Base-by-base conservation (phyloP, 2,113 vertebrate species). In the Apistogramma diplotaenia region DNA sequence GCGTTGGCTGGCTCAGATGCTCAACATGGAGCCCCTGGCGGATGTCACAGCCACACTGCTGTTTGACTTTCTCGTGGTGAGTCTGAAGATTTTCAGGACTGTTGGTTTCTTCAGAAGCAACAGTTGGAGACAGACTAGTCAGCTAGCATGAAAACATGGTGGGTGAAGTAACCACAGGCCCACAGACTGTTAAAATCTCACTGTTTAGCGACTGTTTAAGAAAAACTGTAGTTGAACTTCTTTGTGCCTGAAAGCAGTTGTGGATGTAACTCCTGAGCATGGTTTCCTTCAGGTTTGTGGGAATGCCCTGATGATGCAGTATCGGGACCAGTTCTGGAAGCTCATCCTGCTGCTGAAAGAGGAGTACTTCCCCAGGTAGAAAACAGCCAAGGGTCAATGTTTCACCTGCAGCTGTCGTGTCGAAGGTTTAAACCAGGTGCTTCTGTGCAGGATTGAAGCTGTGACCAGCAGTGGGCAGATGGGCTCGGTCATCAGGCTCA, bases 21-120 rank as follows among this genome's bases (percentile, higher is more conserved):
- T 99, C 70, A 99, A 99, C 92, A 96, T 98, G 96, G 98, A 99
- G 82, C 98, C 98, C 4, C 80, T 99, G 75, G 95, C 96, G 2
- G 97, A 98, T 65, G 93, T 99, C 90, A 99, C 97, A 0, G 97
- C 97, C 0, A 99, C 98, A 0, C 92, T 99, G 40, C 96, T 99
- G 1, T 97, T 96, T 29, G 97, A 97, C 93, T 99, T 99, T 76
- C 93, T 99, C 13, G 97, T 99, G 96, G 98, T 96, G 87, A 21
- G 82, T 60, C 21, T 16, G 8, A 15, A n/a, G n/a, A n/a, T n/a
- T n/a, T n/a, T n/a, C 60, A 8, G 12, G 60, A 23, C n/a, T 40
- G 59, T 62, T 40, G 15, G n/a, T 21, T 21, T 3, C 33, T 62
- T 62, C 58, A n/a, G n/a, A 35, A 61, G 21, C 59, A 33, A 35